phyloP scores from a whole-genome alignment of 2,888 invertebrate genomes.

The Nemoura dubitans region DNA sequence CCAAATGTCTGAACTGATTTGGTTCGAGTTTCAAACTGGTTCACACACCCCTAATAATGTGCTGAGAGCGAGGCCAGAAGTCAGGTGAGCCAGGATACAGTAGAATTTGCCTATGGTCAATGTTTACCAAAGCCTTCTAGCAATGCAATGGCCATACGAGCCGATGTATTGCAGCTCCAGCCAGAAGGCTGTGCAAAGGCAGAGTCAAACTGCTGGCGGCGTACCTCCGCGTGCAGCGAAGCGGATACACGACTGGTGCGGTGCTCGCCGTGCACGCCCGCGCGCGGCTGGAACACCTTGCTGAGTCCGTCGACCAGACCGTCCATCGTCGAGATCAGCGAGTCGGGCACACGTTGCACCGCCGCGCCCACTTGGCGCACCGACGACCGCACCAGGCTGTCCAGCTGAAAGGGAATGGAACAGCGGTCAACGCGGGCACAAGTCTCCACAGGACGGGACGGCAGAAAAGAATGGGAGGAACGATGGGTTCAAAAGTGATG shows the following conservation, averaged over 20 bases:
- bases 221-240: conserved; percentile 67
- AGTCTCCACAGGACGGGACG: no score
- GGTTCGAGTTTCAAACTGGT: no score
- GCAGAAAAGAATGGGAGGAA: no score
- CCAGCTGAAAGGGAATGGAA: conserved; percentile 66
- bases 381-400: conserved; percentile 79
- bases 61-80: no score
- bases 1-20: no score
- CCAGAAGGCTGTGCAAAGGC: no score
- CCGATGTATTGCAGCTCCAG: background rate
- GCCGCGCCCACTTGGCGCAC: conserved; percentile 78
- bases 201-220: background rate
- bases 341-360: conserved; percentile 89
- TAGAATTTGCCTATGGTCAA: no score
- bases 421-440: background rate
- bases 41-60: no score
- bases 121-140: no score
- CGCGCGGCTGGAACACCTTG: conserved; percentile 72
- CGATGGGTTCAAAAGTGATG: no score
- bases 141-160: no score
- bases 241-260: conserved; percentile 63
- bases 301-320: conserved; percentile 84
- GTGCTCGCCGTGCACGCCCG: conserved; percentile 60
- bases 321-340: conserved; percentile 84
- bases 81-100: no score